Evolutionary conservation across 2,888 invertebrate species (phyloP).

Genomic region (Cheilosia urbana): DNA sequence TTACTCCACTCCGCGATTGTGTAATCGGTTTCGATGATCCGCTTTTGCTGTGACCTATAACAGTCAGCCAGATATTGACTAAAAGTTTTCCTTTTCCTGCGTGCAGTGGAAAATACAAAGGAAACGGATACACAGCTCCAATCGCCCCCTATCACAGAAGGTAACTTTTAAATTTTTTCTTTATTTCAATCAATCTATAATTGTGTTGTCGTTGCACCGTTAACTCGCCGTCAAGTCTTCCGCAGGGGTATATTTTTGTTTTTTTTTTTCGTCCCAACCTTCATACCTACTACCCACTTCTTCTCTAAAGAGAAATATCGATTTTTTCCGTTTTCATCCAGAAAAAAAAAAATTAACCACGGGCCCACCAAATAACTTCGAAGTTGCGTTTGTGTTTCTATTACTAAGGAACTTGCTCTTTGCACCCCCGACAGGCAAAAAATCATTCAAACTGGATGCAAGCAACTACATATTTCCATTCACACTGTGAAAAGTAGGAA

Average conservation of each 20-base stretch:
- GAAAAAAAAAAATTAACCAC: background rate
- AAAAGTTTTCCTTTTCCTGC: background rate
- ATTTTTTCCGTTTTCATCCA: conserved; percentile 62
- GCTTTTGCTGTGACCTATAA: conserved; percentile 49
- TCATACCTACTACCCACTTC: conserved; percentile 18
- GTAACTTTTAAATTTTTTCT: conserved; percentile 10
- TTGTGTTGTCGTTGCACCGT: conserved; percentile 19
- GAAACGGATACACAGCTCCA: conserved; percentile 25
- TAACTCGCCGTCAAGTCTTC: conserved; percentile 9
- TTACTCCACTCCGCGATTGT: conserved; percentile 50
- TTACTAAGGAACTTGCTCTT: background rate
- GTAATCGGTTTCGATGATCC: conserved; percentile 63
- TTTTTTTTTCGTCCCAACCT: conserved; percentile 6
- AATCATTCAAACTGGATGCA: background rate
- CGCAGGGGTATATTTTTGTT: background rate
- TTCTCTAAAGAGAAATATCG: conserved; percentile 51
- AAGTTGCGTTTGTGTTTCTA: background rate
- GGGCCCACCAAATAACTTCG: conserved; percentile 8
- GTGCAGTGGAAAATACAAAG: background rate
- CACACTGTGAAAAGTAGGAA: background rate
- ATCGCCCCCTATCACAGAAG: conserved; percentile 7
- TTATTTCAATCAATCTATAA: conserved; percentile 19
- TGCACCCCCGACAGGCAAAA: background rate
- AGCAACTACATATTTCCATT: background rate
- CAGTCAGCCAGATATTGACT: conserved; percentile 18